A percentile compares a stretch with the other conserved stretches of the same genome.
phyloP scores from a whole-genome alignment of 2,888 invertebrate species.

The Atethmia centrago region DNA sequence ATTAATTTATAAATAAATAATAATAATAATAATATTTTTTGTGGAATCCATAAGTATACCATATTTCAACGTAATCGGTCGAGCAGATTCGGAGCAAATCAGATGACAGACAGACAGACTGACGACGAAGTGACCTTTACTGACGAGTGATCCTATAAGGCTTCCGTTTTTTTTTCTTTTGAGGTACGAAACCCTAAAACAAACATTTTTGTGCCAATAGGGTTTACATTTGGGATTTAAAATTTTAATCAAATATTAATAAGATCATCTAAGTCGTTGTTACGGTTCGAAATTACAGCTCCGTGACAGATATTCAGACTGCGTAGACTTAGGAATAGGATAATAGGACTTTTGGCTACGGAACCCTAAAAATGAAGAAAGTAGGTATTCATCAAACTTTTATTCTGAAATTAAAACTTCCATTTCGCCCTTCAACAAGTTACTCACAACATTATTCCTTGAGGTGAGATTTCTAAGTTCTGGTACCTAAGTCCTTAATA shows the following conservation, averaged over 20 bases:
- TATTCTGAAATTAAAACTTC: background rate
- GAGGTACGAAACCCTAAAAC: too few species aligned
- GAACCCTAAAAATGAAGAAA: background rate
- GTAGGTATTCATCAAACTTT: background rate
- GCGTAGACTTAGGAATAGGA: background rate
- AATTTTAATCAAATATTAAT: background rate
- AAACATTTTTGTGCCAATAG: too few species aligned
- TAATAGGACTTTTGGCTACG: too few species aligned
- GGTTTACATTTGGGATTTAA: background rate
- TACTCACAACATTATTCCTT: background rate
- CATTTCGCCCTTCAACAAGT: background rate
- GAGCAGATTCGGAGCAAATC: too few species aligned
- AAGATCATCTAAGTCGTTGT: background rate
- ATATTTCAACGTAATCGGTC: too few species aligned
- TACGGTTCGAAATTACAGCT: background rate
- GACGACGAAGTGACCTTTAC: too few species aligned
- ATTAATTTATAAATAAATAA: too few species aligned
- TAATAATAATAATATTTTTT: too few species aligned
- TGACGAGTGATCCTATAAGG: too few species aligned
- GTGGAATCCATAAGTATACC: too few species aligned
- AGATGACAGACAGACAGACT: too few species aligned
- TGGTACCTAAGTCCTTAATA: conserved; percentile 32
- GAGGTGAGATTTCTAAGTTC: conserved; percentile 16
- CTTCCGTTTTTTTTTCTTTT: too few species aligned
- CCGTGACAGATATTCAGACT: background rate